Conservation (phyloP, 2,797 vertebrate species). For the Cirrhinus molitorella region DNA sequence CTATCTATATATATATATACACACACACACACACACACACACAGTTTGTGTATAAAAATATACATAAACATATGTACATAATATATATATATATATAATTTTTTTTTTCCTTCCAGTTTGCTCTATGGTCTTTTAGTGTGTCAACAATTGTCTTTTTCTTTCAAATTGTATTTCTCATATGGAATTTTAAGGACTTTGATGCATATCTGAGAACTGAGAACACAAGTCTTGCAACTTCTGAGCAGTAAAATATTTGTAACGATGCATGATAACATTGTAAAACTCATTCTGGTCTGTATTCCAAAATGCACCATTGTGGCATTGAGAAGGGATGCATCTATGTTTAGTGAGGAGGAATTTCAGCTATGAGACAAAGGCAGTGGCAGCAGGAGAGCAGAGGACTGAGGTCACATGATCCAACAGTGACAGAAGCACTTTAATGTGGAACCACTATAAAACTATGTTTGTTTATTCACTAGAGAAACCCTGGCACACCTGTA, state of each 20-base stretch:
- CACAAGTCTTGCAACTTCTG: too few relatives aligned
- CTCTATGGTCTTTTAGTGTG: too few relatives aligned
- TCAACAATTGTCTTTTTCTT: too few relatives aligned
- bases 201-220: neutral
- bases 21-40: too few relatives aligned
- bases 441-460: conserved; percentile 48
- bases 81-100: too few relatives aligned
- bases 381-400: conserved; percentile 24
- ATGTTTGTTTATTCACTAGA: neutral
- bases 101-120: too few relatives aligned
- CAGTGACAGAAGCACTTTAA: conserved; percentile 17
- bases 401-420: conserved; percentile 45
- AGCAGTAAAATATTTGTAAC: neutral
- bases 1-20: too few relatives aligned
- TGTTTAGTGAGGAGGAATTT: conserved; percentile 61
- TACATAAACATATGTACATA: too few relatives aligned
- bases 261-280: neutral
- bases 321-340: conserved; percentile 49
- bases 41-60: too few relatives aligned
- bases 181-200: neutral
- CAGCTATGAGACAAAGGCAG: conserved; percentile 47
- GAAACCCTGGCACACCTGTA: conserved; percentile 1
- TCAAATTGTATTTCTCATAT: neutral
- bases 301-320: conserved; percentile 17
- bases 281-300: neutral